Conservation (phyloP, 2,113 vertebrate genomes). For the Nibea coibor region DNA sequence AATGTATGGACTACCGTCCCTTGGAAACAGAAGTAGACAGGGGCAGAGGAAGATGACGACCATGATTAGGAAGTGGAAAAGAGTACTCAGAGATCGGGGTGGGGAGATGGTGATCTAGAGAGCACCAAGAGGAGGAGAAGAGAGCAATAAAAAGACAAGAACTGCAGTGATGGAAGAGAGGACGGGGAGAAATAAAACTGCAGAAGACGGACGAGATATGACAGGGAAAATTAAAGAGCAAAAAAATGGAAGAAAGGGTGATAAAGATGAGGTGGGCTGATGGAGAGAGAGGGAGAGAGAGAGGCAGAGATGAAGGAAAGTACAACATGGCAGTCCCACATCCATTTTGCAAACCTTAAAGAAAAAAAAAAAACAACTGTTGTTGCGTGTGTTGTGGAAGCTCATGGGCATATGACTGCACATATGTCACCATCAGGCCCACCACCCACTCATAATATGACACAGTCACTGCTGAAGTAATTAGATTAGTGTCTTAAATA, state of each 20-base stretch:
- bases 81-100: slow-evolving; percentile 3
- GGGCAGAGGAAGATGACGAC: slow-evolving; percentile 22
- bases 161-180: slow-evolving; percentile 20
- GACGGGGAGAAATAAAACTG: slow-evolving; percentile 9
- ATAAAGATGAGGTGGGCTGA: not conserved
- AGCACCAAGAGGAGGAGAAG: slow-evolving; percentile 15
- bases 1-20: not conserved
- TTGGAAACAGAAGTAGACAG: slow-evolving; percentile 17
- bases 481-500: slow-evolving; percentile 1
- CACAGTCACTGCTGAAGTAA: not conserved
- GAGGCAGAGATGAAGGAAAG: not conserved
- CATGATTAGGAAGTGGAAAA: slow-evolving; percentile 40
- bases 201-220: not conserved
- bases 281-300: slow-evolving; percentile 1
- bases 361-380: not conserved
- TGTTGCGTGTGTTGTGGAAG: not conserved
- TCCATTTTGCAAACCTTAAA: not conserved
- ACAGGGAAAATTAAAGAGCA: slow-evolving; percentile 1
- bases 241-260: not conserved
- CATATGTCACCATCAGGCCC: slow-evolving; percentile 3
- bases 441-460: slow-evolving; percentile 9
- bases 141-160: slow-evolving; percentile 30
- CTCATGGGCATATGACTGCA: not conserved
- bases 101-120: slow-evolving; percentile 11
- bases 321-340: not conserved